Percentiles rank a stretch among this genome's conserved stretches.
Evolutionary conservation across 1,140 invertebrate genomes (phyloP).

Genomic region (Sminthurides bifidus): DNA sequence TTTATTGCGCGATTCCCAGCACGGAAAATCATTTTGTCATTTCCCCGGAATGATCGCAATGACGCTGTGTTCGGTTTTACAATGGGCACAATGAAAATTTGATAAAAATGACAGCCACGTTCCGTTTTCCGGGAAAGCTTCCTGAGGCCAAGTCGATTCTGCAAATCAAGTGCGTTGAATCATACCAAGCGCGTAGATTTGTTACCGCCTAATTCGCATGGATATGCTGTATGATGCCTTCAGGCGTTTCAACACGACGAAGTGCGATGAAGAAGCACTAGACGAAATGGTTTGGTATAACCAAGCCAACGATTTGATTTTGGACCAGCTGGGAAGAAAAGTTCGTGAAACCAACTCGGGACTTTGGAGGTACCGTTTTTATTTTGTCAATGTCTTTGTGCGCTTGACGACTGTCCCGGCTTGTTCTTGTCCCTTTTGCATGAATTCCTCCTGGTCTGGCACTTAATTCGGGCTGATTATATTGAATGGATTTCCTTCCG

Average conservation of each 20-base stretch:
- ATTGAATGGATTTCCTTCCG: too few relatives aligned
- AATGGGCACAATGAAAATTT: too few relatives aligned
- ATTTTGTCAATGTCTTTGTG: neutral
- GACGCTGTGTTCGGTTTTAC: neutral
- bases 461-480: too few relatives aligned
- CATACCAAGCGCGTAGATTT: neutral
- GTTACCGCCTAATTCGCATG: neutral
- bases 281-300: conserved; percentile 35
- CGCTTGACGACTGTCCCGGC: too few relatives aligned
- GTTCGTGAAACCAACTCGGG: conserved; percentile 34
- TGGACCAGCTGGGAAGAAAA: conserved; percentile 33
- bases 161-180: neutral
- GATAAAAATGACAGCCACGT: neutral
- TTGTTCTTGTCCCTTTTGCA: too few relatives aligned
- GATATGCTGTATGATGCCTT: conserved; percentile 1
- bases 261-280: conserved; percentile 29
- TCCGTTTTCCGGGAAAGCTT: neutral
- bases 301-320: conserved; percentile 33
- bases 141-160: conserved; percentile 16
- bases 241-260: conserved; percentile 15
- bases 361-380: conserved; percentile 31
- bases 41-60: neutral
- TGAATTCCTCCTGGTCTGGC: too few relatives aligned
- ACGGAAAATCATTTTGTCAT: neutral
- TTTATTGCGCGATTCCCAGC: neutral